Conservation (phyloP, 2,888 invertebrate genomes). For the Pollenia angustigena region DNA sequence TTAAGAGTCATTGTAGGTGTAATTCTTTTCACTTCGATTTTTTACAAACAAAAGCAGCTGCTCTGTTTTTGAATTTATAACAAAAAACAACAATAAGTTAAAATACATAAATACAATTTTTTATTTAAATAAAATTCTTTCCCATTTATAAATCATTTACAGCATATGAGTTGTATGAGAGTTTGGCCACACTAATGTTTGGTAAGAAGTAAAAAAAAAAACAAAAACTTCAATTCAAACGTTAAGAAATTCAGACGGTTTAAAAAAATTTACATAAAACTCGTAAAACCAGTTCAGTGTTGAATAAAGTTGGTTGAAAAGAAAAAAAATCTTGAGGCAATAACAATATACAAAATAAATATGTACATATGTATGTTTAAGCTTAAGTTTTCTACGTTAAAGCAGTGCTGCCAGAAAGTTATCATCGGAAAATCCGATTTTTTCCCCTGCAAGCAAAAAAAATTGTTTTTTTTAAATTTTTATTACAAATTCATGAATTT, state of each 20-base stretch:
- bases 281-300: slow-evolving; percentile 79
- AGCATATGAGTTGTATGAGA: slow-evolving; percentile 7
- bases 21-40: neutral
- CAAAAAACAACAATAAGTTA: no score
- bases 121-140: slow-evolving; percentile 40
- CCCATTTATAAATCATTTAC: slow-evolving; percentile 48
- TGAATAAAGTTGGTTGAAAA: slow-evolving; percentile 55
- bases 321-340: slow-evolving; percentile 37
- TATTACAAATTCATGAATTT: no score
- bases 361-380: no score
- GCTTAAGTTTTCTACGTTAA: slow-evolving; percentile 5
- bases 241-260: slow-evolving; percentile 45
- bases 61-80: no score
- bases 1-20: neutral
- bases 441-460: no score
- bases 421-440: no score
- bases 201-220: slow-evolving; percentile 24
- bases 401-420: no score
- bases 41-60: no score
- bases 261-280: slow-evolving; percentile 81
- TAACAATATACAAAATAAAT: slow-evolving; percentile 52
- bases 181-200: slow-evolving; percentile 12
- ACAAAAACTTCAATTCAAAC: slow-evolving; percentile 38
- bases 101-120: neutral
- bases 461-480: no score